Evolutionary conservation across 2,797 vertebrate species (phyloP), one percentile per base, ranked within the genome.

Genomic region (Todus mexicanus): DNA sequence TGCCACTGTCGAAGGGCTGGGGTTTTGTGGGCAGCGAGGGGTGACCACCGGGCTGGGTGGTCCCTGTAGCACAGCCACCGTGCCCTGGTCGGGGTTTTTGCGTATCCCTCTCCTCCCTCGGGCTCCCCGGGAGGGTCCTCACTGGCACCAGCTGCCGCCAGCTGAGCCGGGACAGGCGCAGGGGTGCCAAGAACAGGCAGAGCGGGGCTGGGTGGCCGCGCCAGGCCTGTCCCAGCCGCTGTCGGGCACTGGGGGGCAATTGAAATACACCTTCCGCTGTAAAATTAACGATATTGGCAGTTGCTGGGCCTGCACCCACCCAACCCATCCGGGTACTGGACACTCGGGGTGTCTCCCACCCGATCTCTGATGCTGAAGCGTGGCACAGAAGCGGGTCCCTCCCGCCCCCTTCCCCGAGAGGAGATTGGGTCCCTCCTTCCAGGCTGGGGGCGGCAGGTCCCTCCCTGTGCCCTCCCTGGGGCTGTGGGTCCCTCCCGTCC

Each of bases 41-140:
- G 8, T 1, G 1, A 15, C 4, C 33, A 4, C 1, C 1, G 3
- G 1, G 33, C 14, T 4, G 22, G 8, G 25, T 1, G 1, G 15
- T 37, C 68, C 50, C 68, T 19, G 63, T 0, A 0, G 9, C 25
- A 9, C 0, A 2, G 79, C 15, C 23, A 47, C 48, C 1, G 1
- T 56, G 27, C 43, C 9, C 12, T 0, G 9, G 10, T 11, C 27
- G 12, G 3, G 20, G 50, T 25, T 26, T 9, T 42, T 33, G 3
- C 2, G 3, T 48, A 45, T 63, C 33, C 38, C 12, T 8, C 12
- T 75, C 35, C 11, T 45, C n/a, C 11, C 31, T 56, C 13, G 15
- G 6, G 42, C 20, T 51, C 29, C 6, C 4, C 3, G 1, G 68
- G n/a, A 33, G 33, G 18, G 17, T 61, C 20, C 26, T 54, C 1